Evolutionary conservation across 2,888 invertebrate species (phyloP).

Genomic region (Bombylius discolor): DNA sequence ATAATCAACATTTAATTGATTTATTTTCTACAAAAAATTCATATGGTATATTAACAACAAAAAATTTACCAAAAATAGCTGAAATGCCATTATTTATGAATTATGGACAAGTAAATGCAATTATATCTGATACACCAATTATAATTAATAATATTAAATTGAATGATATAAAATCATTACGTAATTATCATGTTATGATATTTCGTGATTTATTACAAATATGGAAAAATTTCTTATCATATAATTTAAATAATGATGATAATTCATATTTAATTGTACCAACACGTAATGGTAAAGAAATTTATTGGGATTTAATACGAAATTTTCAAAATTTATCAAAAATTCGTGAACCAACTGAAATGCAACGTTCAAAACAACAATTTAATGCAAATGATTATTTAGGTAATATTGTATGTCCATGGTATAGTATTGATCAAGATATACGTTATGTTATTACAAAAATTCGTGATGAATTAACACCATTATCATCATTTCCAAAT

Average conservation of each 20-base stretch:
- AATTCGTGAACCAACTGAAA: slow-evolving; percentile 33
- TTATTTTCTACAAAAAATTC: slow-evolving; percentile 26
- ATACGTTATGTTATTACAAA: slow-evolving; percentile 54
- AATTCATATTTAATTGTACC: slow-evolving; percentile 44
- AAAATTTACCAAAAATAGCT: slow-evolving; percentile 47
- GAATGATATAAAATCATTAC: slow-evolving; percentile 41
- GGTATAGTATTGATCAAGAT: slow-evolving; percentile 52
- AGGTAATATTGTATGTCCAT: slow-evolving; percentile 69
- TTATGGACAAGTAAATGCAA: slow-evolving; percentile 42
- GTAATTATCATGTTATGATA: slow-evolving; percentile 58
- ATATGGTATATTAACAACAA: slow-evolving; percentile 51
- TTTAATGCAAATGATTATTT: slow-evolving; percentile 49
- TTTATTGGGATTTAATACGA: slow-evolving; percentile 49
- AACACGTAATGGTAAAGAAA: slow-evolving; percentile 29
- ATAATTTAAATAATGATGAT: slow-evolving; percentile 43
- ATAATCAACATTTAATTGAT: slow-evolving; percentile 31
- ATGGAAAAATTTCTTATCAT: slow-evolving; percentile 47
- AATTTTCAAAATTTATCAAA: slow-evolving; percentile 37
- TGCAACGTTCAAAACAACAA: slow-evolving; percentile 39
- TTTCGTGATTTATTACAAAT: slow-evolving; percentile 56
- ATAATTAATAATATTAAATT: slow-evolving; percentile 36
- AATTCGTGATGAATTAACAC: slow-evolving; percentile 51
- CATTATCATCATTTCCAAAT: slow-evolving; percentile 53
- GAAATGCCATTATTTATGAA: slow-evolving; percentile 62
- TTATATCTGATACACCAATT: slow-evolving; percentile 39